These are phyloP conservation scores for Premnoplex brunnescens DNA, from an alignment of 2,797 vertebrate species.

Conservation along the genomic window DNA sequence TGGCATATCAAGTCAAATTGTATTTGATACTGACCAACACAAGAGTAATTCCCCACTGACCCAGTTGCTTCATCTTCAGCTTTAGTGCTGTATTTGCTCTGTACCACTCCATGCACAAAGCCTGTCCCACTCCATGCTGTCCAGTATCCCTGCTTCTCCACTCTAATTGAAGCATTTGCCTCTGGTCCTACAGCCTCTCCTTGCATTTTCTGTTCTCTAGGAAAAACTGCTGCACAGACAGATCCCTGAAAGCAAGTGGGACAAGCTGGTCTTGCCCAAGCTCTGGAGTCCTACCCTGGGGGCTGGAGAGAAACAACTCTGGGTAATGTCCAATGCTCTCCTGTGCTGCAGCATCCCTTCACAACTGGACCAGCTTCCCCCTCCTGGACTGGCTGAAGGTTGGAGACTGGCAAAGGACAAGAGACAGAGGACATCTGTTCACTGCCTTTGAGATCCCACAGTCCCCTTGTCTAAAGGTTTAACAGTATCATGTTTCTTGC, in stretches of 20 bases:
- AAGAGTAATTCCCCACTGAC: background rate
- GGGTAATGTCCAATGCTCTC: fast-evolving
- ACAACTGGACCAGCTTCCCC: background rate
- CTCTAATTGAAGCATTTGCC: background rate
- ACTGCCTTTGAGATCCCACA: background rate
- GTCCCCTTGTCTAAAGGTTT: background rate
- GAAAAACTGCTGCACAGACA: background rate
- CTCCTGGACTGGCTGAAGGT: background rate
- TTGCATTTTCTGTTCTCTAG: background rate
- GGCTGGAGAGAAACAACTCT: background rate
- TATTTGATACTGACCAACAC: background rate
- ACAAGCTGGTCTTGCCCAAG: background rate
- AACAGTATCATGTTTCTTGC: background rate
- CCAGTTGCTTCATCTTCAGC: background rate
- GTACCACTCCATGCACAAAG: background rate
- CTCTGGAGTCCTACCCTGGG: background rate
- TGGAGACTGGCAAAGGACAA: background rate
- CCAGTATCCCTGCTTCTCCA: background rate
- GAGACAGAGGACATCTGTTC: background rate
- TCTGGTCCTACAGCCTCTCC: background rate
- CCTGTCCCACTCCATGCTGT: background rate
- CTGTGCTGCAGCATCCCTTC: background rate
- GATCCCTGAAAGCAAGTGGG: background rate
- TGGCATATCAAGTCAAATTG: background rate
- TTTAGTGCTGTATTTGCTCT: background rate